Base-by-base conservation (phyloP, 2,797 vertebrate species). In the Poecilia gillii region DNA sequence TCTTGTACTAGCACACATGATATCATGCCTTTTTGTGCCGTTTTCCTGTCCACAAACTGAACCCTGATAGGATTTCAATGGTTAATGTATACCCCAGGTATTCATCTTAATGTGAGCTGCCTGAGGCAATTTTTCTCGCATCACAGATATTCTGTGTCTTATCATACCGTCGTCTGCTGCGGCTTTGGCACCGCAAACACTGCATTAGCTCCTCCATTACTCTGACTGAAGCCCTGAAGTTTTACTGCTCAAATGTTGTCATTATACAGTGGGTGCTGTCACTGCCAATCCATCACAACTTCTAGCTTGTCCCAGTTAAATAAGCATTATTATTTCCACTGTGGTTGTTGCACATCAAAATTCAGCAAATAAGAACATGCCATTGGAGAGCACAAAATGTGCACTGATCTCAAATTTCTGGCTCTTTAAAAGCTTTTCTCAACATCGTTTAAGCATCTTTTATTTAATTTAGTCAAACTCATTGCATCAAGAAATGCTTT, bases 71-170 rank as follows among this genome's bases (percentile, higher is more conserved):
- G 66, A 71, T 90, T 89, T 84, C 87, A 62, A 79, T 73, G 77
- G 16, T 80, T 0, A 73, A 83, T 72, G 75, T 84, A 90, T 82
- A 88, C 81, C 39, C 57, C 0, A 71, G 36, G 81, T 82, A 84
- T 90, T 93, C 86, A 89, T 86, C 49, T 79, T 91, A 91, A 92
- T 91, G 86, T 84, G 74, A 73, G 82, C 89, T 89, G 90, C 89
- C 92, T 76, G 71, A 62, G 76, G 64, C 62, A 74, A 91, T 93
- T 87, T 6, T 84, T 81, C 80, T 88, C 80, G 68, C 74, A 43
- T 85, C 66, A 1, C 57, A 43, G 74, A 85, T 73, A 79, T 77
- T 76, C 81, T 49, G 79, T 31, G 78, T 84, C 80, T 83, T 82
- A 85, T 90, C 87, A 33, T 73, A 3, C 43, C 4, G 55, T 83